Percentiles rank a stretch among this genome's conserved stretches.
Conservation (phyloP, 2,888 invertebrate genomes). For the Amphimallon solstitiale region DNA sequence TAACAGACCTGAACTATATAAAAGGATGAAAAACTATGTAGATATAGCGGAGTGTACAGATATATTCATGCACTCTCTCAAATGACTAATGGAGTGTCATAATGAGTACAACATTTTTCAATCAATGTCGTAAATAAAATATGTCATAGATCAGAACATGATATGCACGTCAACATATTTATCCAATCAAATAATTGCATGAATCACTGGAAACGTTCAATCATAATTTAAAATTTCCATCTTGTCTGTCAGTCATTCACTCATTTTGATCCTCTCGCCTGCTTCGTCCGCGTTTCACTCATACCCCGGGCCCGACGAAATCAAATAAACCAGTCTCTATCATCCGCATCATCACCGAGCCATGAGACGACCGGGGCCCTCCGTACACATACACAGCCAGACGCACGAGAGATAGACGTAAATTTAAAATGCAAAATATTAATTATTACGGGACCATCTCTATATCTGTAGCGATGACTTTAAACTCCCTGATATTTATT, state of each 20-base stretch:
- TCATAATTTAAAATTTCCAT: conserved; percentile 48
- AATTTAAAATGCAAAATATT: conserved; percentile 43
- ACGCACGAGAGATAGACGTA: conserved; percentile 21
- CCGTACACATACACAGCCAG: background rate
- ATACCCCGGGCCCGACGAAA: conserved; percentile 16
- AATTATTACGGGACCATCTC: conserved; percentile 38
- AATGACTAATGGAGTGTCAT: conserved; percentile 42
- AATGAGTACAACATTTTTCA: conserved; percentile 51
- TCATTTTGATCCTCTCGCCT: conserved; percentile 17
- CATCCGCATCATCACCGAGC: conserved; percentile 23
- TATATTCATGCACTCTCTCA: conserved; percentile 14
- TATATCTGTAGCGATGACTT: conserved; percentile 43
- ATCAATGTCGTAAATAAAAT: conserved; percentile 53
- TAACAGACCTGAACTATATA: too few relatives aligned
- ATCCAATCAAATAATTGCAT: conserved; percentile 45
- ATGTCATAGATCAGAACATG: conserved; percentile 49
- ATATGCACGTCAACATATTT: conserved; percentile 44
- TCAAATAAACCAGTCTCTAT: conserved; percentile 30
- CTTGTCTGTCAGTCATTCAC: conserved; percentile 37
- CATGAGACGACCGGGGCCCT: background rate
- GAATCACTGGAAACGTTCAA: conserved; percentile 46
- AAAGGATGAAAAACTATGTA: too few relatives aligned
- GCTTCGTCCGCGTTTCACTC: conserved; percentile 1
- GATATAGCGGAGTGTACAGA: background rate
- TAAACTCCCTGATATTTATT: conserved; percentile 41